These are phyloP conservation scores for Myathropa florea DNA, from an alignment of 2,888 invertebrate genomes.

Conservation along the genomic window DNA sequence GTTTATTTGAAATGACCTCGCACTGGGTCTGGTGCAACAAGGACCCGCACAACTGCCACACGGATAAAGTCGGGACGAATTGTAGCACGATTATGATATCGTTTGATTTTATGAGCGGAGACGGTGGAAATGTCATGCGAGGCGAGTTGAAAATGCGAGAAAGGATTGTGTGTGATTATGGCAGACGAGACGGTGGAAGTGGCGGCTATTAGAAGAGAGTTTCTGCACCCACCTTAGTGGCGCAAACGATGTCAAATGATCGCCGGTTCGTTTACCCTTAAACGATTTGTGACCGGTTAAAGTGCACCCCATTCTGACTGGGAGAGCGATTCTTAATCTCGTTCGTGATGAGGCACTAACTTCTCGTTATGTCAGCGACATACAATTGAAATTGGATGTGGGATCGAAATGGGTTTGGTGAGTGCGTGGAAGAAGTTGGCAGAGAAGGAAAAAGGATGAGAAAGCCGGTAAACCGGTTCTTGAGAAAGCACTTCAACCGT, in stretches of 20 bases:
- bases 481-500: not conserved
- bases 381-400: not conserved
- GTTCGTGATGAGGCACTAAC: not conserved
- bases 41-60: constrained; percentile 4
- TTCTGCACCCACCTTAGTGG: constrained; percentile 5
- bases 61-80: constrained; percentile 40
- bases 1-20: constrained; percentile 55
- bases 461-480: not conserved
- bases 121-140: constrained; percentile 32
- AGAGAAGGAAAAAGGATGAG: not conserved
- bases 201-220: constrained; percentile 2
- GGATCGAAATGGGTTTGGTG: not conserved
- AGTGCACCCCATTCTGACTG: not conserved
- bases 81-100: constrained; percentile 47
- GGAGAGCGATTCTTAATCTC: not conserved
- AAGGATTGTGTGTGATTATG: constrained; percentile 23
- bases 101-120: constrained; percentile 47
- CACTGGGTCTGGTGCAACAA: constrained; percentile 44
- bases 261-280: constrained; percentile 37
- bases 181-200: constrained; percentile 2
- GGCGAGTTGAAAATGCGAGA: constrained; percentile 32
- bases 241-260: constrained; percentile 26
- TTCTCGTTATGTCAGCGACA: not conserved
- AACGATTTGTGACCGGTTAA: constrained; percentile 20
- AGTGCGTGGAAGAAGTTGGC: not conserved